Evolutionary conservation across 2,113 vertebrate genomes (phyloP), one percentile per base, ranked within the genome.

Genomic region (Pygoscelis adeliae): DNA sequence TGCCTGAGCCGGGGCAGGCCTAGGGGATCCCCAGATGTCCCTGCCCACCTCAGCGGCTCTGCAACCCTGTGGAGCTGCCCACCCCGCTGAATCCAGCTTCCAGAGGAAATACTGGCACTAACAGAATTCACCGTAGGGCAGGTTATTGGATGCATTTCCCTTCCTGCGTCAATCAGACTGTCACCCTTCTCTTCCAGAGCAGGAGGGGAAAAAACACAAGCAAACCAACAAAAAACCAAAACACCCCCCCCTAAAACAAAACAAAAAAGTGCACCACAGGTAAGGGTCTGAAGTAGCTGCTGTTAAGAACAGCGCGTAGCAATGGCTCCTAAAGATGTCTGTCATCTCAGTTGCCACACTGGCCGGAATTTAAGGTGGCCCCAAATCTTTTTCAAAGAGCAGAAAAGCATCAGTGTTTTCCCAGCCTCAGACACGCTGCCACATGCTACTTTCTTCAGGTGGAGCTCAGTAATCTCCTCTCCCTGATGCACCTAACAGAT

Each of bases 71-170:
- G 26, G 18, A 74, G 22, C 46, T 84, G 30, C 36, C 17, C 53
- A 58, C 38, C 13, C 16, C 7, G 4, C 88, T 16, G 34, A 32
- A 59, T 5, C 49, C 58, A 21, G 23, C 23, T 59, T 50, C 66
- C 71, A 42, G 13, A 42, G 32, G 23, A 30, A 78, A 63, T 15
- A 17, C 40, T 10, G 10, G 47, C 49, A 58, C 22, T 8, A 26
- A 12, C 8, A 21, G 17, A 1, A 12, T 10, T 58, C 67, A n/a
- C 6, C 29, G 25, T 32, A 25, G 40, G 18, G 66, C 58, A 80
- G 53, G 32, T 44, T 26, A 3, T 0, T 9, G 25, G 7, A 32
- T 2, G 0, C 21, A 11, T 4, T 11, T 55, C 61, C 58, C 42
- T 53, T 49, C 65, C 21, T 26, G 9, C 11, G 36, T 70, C 58